Conservation (phyloP, 2,113 vertebrate species). For the Eidolon helvum region DNA sequence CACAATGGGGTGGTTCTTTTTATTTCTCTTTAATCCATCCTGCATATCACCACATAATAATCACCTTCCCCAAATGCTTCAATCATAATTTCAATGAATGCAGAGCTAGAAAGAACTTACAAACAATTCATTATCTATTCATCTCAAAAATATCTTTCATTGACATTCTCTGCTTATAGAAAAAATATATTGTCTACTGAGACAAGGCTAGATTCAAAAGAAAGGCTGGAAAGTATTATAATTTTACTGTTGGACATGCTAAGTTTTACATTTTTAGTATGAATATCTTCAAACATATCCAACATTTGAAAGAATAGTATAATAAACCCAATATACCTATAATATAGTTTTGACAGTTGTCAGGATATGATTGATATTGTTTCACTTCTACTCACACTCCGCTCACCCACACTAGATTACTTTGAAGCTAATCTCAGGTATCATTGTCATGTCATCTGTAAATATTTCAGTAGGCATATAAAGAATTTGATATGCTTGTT, state of each 20-base stretch:
- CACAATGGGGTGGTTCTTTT: not conserved
- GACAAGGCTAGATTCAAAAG: not conserved
- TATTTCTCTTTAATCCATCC: not conserved
- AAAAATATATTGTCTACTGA: not conserved
- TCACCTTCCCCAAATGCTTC: not conserved
- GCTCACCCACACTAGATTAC: not conserved
- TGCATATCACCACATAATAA: not conserved
- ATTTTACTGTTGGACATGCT: not conserved
- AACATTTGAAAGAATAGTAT: not conserved
- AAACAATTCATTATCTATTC: not conserved
- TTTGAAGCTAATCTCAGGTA: not conserved
- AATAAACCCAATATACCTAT: not conserved
- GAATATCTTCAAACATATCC: not conserved
- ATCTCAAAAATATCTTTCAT: not conserved
- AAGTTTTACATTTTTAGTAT: not conserved
- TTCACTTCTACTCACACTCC: not conserved
- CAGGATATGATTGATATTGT: not conserved
- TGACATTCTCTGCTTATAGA: not conserved
- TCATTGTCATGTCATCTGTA: not conserved
- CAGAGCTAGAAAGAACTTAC: not conserved
- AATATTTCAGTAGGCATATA: not conserved
- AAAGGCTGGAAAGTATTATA: not conserved
- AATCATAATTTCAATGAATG: not conserved
- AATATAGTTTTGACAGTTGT: not conserved
- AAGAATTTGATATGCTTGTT: not conserved